These are phyloP conservation scores for Phalera bucephala DNA, from an alignment of 2,888 invertebrate genomes.

Conservation along the genomic window DNA sequence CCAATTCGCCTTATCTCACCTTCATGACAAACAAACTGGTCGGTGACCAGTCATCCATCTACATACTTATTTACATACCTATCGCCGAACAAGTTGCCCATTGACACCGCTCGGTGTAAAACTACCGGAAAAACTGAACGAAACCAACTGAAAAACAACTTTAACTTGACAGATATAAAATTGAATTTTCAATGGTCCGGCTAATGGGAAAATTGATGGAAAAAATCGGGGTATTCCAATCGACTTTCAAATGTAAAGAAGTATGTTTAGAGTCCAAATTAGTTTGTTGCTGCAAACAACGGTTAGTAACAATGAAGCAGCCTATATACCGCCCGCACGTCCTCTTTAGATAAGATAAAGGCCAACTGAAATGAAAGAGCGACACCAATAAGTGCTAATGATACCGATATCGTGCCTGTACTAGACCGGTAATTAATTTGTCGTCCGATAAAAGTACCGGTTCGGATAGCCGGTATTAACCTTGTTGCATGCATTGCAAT, in stretches of 20 bases:
- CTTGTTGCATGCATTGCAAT: conserved; percentile 3
- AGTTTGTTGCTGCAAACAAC: conserved; percentile 14
- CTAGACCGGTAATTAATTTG: conserved; percentile 70
- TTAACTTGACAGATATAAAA: conserved; percentile 12
- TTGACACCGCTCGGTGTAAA: conserved; percentile 63
- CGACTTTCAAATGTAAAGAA: conserved; percentile 14
- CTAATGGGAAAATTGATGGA: conserved; percentile 47
- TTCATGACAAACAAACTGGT: conserved; percentile 50
- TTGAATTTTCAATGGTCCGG: conserved; percentile 17
- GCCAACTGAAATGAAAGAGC: conserved; percentile 68
- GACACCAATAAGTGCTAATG: conserved; percentile 76
- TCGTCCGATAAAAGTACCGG: conserved; percentile 58
- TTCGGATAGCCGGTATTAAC: conserved; percentile 40
- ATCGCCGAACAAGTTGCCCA: conserved; percentile 75
- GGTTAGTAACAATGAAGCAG: conserved; percentile 64
- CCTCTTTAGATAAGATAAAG: conserved; percentile 83
- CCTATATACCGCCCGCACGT: conserved; percentile 77
- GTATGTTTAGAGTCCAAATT: conserved; percentile 30
- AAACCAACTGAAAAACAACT: conserved; percentile 36
- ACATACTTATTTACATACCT: conserved; percentile 74
- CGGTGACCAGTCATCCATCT: conserved; percentile 77
- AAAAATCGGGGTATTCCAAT: conserved; percentile 29
- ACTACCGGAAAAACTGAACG: conserved; percentile 65
- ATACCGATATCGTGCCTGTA: conserved; percentile 56
- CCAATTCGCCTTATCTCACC: conserved; percentile 45